Evolutionary conservation across 2,797 vertebrate species (phyloP).

Genomic region (Squalus acanthias): DNA sequence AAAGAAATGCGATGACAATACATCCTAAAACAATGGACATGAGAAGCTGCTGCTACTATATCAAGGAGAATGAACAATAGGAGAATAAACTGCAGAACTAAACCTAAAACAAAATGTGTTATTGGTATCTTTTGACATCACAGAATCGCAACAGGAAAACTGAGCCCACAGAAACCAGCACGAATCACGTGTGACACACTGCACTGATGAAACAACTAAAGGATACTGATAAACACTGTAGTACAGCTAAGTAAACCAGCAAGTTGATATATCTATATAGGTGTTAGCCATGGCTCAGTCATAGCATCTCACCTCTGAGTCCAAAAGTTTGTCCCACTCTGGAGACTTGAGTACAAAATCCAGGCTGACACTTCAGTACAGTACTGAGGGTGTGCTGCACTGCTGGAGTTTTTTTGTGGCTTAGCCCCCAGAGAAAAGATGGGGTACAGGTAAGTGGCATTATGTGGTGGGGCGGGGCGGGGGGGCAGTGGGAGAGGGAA

Average conservation of each 20-base stretch:
- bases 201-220: not conserved
- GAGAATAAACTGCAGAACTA: not conserved
- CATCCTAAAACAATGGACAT: not conserved
- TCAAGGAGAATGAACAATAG: not conserved
- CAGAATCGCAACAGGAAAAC: not conserved
- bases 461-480: not conserved
- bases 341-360: not conserved
- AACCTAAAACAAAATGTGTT: not conserved
- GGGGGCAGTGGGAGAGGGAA: not conserved
- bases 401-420: not conserved
- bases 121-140: not conserved
- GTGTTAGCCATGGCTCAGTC: not conserved
- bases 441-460: not conserved
- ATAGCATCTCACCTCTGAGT: not conserved
- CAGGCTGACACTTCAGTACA: not conserved
- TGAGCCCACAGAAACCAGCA: not conserved
- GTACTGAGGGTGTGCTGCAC: not conserved
- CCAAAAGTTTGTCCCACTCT: not conserved
- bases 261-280: not conserved
- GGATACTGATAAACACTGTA: not conserved
- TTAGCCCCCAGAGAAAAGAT: not conserved
- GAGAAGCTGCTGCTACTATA: not conserved
- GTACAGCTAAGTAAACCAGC: not conserved
- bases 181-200: not conserved
- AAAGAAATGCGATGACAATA: not conserved